Base-by-base conservation (phyloP, 2,888 invertebrate genomes). In the Belgica antarctica region DNA sequence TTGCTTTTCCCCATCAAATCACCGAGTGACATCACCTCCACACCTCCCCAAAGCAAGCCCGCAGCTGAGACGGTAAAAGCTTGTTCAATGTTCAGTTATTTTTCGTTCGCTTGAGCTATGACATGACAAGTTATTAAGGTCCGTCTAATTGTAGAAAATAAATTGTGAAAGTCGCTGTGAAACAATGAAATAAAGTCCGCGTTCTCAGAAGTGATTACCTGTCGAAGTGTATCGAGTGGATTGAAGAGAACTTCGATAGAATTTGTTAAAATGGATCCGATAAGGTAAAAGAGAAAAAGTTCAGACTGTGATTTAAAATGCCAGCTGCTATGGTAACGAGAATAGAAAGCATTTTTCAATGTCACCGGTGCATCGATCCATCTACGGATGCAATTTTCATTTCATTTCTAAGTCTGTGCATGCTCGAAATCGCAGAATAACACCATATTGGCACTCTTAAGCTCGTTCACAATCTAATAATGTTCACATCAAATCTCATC, bases 281-380 rank as follows among this genome's bases (percentile, higher is more conserved):
- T 66, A 17, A 66, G 65, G 65, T 47, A 66, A 24, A 31, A 31
- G 34, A 8, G n/a, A n/a, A n/a, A n/a, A n/a, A 41, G 5, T 41
- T n/a, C 12, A 12, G 34, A 34, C 41, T 41, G 41, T 41, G 41
- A 41, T 41, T 52, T 52, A 22, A 31, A 31, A 4, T 59, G 27
- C n/a, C 17, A 10, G 24, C 62, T 34, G n/a, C 63, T 46, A 66
- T 66, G 65, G 65, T 17, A 47, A 66, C 65, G 17, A 52, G 2
- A 41, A 41, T 63, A 22, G 7, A 66, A 36, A 17, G 12, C n/a
- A 8, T 63, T 66, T 66, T 66, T 66, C 65, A 66, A 66, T 66
- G 34, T 22, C 27, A 34, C n/a, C 25, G 36, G 31, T 52, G 17
- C 46, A 66, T 47, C 63, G 41, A 63, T 63, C 46, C 12, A 2